These are phyloP conservation scores for Cordilura impudica DNA, from an alignment of 2,888 invertebrate genomes.

Conservation along the genomic window DNA sequence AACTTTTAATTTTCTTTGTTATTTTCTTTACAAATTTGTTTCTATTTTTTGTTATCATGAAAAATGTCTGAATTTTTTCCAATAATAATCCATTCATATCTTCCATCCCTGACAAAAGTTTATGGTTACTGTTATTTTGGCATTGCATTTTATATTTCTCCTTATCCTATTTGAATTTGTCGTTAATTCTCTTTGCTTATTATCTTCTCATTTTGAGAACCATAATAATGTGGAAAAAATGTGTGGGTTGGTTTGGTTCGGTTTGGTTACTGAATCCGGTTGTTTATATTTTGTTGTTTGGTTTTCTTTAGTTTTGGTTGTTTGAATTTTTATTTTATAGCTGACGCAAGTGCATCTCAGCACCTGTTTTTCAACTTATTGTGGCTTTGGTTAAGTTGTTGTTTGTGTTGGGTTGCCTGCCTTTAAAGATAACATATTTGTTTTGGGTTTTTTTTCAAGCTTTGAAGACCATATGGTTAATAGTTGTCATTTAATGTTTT, in stretches of 20 bases:
- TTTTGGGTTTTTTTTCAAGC: conserved; percentile 25
- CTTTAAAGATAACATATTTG: background rate
- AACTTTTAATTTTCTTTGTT: too few species aligned
- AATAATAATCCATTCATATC: too few species aligned
- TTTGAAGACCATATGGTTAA: conserved; percentile 46
- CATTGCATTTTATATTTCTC: conserved; percentile 12
- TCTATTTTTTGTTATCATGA: too few species aligned
- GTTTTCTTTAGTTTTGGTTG: conserved; percentile 39
- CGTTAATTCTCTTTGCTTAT: conserved; percentile 23
- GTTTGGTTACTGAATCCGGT: conserved; percentile 49
- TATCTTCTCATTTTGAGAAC: conserved; percentile 5
- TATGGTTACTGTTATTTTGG: background rate
- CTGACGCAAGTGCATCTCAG: conserved; percentile 59
- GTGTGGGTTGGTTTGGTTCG: conserved; percentile 37
- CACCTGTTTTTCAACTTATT: conserved; percentile 54
- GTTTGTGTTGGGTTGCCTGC: background rate
- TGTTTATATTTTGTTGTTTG: conserved; percentile 35
- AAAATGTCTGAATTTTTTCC: too few species aligned
- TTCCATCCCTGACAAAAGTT: conserved; percentile 22
- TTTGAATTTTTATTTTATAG: conserved; percentile 36
- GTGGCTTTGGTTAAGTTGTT: conserved; percentile 12
- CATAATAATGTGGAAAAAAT: conserved; percentile 9
- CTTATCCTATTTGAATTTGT: conserved; percentile 3
- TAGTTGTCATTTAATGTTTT: background rate
- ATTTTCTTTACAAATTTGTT: too few species aligned